Percentiles rank a stretch among this genome's conserved stretches.
Conservation (phyloP, 1,140 invertebrate genomes). For the Solenopsis fugax region DNA sequence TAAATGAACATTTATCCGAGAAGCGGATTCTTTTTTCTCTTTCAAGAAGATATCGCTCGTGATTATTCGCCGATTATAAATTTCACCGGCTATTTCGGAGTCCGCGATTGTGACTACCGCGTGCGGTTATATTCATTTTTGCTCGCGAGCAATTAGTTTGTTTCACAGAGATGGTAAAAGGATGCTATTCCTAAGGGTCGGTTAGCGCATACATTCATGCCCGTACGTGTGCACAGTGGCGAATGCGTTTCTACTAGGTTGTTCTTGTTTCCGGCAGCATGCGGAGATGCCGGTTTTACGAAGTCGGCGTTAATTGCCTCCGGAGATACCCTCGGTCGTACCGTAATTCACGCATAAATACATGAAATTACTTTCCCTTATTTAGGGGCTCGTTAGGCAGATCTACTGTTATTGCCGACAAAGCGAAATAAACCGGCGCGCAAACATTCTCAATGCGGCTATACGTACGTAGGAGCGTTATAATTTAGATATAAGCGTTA, state of each 20-base stretch:
- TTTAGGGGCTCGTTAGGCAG: constrained; percentile 86
- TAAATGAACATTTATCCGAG: neutral
- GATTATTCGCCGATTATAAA: constrained; percentile 34
- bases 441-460: constrained; percentile 70
- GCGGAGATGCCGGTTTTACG: constrained; percentile 79
- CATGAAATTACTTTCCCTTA: constrained; percentile 86
- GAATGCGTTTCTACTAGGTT: constrained; percentile 64
- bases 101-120: constrained; percentile 49
- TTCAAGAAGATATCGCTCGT: neutral
- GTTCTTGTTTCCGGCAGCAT: constrained; percentile 72
- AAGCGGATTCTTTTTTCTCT: neutral
- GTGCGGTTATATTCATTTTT: constrained; percentile 79
- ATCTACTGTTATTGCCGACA: constrained; percentile 86
- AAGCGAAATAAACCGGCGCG: constrained; percentile 75
- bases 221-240: constrained; percentile 68
- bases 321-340: constrained; percentile 78
- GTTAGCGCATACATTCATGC: constrained; percentile 63
- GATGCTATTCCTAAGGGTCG: constrained; percentile 66
- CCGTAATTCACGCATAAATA: constrained; percentile 86
- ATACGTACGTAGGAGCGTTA: constrained; percentile 67
- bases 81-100: constrained; percentile 36
- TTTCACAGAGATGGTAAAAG: constrained; percentile 68
- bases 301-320: constrained; percentile 85
- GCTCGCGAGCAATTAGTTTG: constrained; percentile 76
- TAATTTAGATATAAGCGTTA: constrained; percentile 60